Base-by-base conservation (phyloP, 2,113 vertebrate genomes). In the Pseudolaguvia tuberculata region DNA sequence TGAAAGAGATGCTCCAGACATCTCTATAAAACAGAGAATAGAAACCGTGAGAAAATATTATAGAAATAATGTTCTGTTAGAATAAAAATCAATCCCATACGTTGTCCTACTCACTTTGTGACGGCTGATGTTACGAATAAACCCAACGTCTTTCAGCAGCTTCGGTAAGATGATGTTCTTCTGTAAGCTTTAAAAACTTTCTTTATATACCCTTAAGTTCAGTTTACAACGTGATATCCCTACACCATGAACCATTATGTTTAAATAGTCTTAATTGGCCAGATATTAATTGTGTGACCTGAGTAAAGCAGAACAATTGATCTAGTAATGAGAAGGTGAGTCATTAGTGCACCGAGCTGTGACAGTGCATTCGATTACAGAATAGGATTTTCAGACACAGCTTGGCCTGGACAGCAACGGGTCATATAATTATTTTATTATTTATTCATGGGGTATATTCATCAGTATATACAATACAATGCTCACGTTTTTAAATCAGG, bases 1-100 rank as follows among this genome's bases (percentile, higher is more conserved):
- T 0, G 83, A 74, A 1, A 88, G 76, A 0, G 72, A 78, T 23
- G 80, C 79, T 81, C 83, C 81, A 39, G 86, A 75, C 90, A 92
- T 91, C 12, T 75, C 75, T 83, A 75, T 21, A 15, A 11, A 3
- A 59, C 4, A 79, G 47, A 52, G 3, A 17, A 47, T 31, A 4
- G 1, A 20, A 53, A 20, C 8, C 9, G 45, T 65, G 12, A 2
- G 0, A 72, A 11, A 70, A 4, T 15, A 51, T 56, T 21, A 23
- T 5, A 57, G 8, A 8, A 62, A 62, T 61, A 47, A 20, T 12
- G 4, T 31, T 8, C 18, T 17, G 20, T 35, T 31, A 70, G 5
- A 42, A 23, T 57, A 15, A n/a, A n/a, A 55, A 39, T 11, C n/a
- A 70, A 15, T 39, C 31, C 9, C 29, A 57, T 4, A 27, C 27